These are phyloP conservation scores for Caenorhabditis remanei DNA, from an alignment of 1,140 invertebrate genomes.

Conservation along the genomic window DNA sequence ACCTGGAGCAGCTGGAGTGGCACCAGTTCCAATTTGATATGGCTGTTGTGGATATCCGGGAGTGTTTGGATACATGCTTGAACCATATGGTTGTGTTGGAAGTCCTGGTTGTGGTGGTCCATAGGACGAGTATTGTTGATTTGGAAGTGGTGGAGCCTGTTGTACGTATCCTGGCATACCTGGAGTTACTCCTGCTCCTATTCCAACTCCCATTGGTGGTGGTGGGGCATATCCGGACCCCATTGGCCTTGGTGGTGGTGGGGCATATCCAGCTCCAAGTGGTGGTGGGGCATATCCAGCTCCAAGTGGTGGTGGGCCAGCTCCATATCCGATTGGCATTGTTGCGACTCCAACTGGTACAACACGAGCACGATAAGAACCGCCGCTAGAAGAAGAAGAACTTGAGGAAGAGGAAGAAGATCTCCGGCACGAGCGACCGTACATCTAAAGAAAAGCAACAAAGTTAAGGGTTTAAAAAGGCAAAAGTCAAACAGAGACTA, in stretches of 20 bases:
- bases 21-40: slow-evolving; percentile 32
- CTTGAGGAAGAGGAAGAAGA: slow-evolving; percentile 44
- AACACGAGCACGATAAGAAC: neutral
- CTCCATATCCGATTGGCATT: neutral
- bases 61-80: slow-evolving; percentile 4
- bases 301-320: neutral
- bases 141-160: slow-evolving; percentile 40
- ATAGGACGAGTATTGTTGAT: slow-evolving; percentile 9
- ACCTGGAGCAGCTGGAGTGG: slow-evolving; percentile 1
- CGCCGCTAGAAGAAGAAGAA: slow-evolving; percentile 45
- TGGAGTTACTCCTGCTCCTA: slow-evolving; percentile 17
- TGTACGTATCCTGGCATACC: slow-evolving; percentile 33
- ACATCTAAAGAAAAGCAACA: slow-evolving; percentile 49
- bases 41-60: neutral
- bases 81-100: neutral
- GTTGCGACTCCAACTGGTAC: too few species aligned
- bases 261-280: slow-evolving; percentile 35
- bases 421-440: slow-evolving; percentile 26
- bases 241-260: slow-evolving; percentile 36
- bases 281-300: neutral
- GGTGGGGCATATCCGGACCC: slow-evolving; percentile 24
- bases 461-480: slow-evolving; percentile 41
- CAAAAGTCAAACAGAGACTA: slow-evolving; percentile 45
- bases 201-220: slow-evolving; percentile 20
- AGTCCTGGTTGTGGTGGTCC: neutral